phyloP scores from a whole-genome alignment of 2,113 vertebrate species.

The Callipepla californica region DNA sequence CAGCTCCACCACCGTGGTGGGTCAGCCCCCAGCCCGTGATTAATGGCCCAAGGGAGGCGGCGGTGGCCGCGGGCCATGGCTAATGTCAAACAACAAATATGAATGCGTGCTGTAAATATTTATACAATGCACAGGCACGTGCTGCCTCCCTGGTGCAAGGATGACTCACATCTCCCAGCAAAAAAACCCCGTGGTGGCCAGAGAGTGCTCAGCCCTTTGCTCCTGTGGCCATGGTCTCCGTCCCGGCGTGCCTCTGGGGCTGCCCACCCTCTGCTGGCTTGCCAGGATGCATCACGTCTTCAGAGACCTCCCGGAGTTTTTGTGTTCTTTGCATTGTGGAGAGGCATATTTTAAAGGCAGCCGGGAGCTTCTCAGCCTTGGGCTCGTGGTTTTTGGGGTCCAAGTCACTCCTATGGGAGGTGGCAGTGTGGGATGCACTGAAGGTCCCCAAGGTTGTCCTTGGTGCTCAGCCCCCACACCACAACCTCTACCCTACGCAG shows the following conservation, averaged over 20 bases:
- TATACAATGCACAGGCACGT: slow-evolving; percentile 63
- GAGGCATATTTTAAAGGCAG: neutral
- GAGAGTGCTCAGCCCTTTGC: neutral
- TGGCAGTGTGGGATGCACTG: rapidly evolving
- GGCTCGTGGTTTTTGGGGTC: neutral
- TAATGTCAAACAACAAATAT: slow-evolving; percentile 72
- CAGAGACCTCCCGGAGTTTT: neutral
- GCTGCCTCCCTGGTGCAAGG: slow-evolving; percentile 31
- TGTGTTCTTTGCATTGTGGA: neutral
- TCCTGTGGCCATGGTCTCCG: neutral
- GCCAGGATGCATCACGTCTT: neutral
- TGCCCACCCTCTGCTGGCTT: neutral
- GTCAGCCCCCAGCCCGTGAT: slow-evolving; percentile 48
- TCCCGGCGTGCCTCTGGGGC: neutral
- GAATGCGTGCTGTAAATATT: slow-evolving; percentile 75
- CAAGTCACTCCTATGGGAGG: neutral
- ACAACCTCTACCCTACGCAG: neutral
- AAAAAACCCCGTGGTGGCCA: neutral
- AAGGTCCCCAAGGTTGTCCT: neutral
- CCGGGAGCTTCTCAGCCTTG: neutral
- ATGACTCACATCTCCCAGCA: slow-evolving; percentile 36
- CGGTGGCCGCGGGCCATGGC: slow-evolving; percentile 66
- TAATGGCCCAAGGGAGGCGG: slow-evolving; percentile 53
- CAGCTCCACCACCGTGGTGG: neutral
- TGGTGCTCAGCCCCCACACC: no score